Evolutionary conservation across 1,140 invertebrate genomes (phyloP).

Genomic region (Drosophila baimaii): DNA sequence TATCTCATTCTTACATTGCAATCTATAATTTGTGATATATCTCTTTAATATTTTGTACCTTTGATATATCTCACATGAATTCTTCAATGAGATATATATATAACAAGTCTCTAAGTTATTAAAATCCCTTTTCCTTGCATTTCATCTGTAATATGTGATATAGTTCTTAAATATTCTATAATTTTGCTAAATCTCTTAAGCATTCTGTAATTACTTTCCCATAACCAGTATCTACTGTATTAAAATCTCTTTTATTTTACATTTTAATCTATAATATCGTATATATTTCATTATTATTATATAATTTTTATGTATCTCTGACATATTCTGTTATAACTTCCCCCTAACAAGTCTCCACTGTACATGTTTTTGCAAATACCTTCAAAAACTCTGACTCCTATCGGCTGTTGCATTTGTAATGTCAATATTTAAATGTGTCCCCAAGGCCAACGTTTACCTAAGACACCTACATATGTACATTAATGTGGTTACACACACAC

Average conservation of each 20-base stretch:
- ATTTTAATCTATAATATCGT: background rate
- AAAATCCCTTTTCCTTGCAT: too few relatives aligned
- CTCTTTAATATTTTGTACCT: background rate
- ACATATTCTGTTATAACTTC: background rate
- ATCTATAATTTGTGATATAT: background rate
- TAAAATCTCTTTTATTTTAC: too few relatives aligned
- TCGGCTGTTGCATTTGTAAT: slow-evolving; percentile 32
- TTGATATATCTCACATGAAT: too few relatives aligned
- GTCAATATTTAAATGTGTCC: slow-evolving; percentile 27
- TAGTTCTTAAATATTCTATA: too few relatives aligned
- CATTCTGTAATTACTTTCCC: too few relatives aligned
- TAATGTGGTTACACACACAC: background rate
- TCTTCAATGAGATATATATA: too few relatives aligned
- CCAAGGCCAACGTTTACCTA: slow-evolving; percentile 32
- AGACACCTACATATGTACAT: slow-evolving; percentile 4
- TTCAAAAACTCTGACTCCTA: background rate
- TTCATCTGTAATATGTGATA: too few relatives aligned
- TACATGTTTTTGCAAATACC: background rate
- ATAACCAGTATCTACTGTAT: too few relatives aligned
- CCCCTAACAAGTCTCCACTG: background rate
- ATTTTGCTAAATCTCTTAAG: too few relatives aligned
- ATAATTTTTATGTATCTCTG: background rate
- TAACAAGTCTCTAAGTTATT: too few relatives aligned
- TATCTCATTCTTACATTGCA: background rate
- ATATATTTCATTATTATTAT: background rate